Evolutionary conservation across 23 tunicate species (phyloP), one percentile per base, ranked within the genome.

Genomic region (Clavelina lepadiformis): DNA sequence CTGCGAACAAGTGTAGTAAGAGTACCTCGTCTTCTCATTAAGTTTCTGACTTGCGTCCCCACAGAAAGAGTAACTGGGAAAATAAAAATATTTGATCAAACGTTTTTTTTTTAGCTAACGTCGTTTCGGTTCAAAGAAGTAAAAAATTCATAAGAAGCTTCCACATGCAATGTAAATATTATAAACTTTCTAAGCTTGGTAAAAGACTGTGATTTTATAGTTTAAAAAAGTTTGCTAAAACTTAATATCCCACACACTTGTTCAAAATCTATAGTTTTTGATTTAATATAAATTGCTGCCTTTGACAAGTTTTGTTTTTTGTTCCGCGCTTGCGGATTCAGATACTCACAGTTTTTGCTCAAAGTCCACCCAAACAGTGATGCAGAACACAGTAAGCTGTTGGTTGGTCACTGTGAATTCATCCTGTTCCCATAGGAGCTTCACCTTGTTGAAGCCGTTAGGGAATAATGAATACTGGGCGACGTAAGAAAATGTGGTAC

Each of bases 401-500:
- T 71, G 75, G 11, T 41, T 74, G 46, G 67, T 45, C 35, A 89
- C 28, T 15, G 88, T 72, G 35, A 38, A 73, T 52, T 89, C 91
- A 2, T 68, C 67, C 46, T 89, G 97, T 3, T 51, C 56, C 97
- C 97, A 89, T 21, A 69, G 52, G 6, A 89, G 45, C 52, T 80
- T 81, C 29, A 89, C 97, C 38, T 59, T 45, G 70, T 76, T 50
- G 28, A 89, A 65, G 25, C 60, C 71, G 29, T 61, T 61, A n/a
- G 97, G 97, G 33, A 83, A 26, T 19, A 38, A 20, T 2, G 30
- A 49, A 83, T 59, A 89, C n/a, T 89, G 75, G 1, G 78, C 51
- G 6, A 68, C 22, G 54, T 75, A 60, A 2, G 81, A 57, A 59
- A 68, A 89, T 31, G 63, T 52, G 2, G 65, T 49, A 24, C 38